A percentile compares a stretch with the other conserved stretches of the same genome.
Conservation (phyloP, 2,888 invertebrate species). For the Apotomis capreana region DNA sequence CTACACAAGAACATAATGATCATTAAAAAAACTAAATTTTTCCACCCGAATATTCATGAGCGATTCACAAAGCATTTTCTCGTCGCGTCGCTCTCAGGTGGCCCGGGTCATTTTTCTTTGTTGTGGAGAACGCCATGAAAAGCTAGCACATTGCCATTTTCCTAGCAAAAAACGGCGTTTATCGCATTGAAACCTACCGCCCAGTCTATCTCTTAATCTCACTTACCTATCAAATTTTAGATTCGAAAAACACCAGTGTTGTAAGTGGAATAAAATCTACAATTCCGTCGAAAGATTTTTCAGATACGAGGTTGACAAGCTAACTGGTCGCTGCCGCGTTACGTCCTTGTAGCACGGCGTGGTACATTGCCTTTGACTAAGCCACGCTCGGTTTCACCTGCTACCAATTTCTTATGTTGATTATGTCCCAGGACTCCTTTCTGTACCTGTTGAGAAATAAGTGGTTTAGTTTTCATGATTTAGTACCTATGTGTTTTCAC, state of each 20-base stretch:
- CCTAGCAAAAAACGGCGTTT: background rate
- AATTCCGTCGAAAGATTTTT: background rate
- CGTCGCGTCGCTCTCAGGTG: constrained; percentile 24
- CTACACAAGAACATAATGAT: no score
- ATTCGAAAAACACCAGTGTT: background rate
- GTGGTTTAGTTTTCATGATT: background rate
- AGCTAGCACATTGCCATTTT: background rate
- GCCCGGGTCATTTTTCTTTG: constrained; percentile 30
- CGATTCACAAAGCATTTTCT: constrained; percentile 26
- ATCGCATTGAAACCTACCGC: background rate
- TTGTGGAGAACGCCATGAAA: constrained; percentile 22
- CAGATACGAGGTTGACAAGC: background rate
- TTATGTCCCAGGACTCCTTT: background rate
- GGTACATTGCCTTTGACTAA: constrained; percentile 15
- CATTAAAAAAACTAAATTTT: constrained; percentile 7
- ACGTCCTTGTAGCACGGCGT: background rate
- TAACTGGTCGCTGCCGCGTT: background rate
- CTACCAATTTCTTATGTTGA: constrained; percentile 7
- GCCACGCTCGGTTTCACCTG: constrained; percentile 20
- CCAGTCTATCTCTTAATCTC: background rate
- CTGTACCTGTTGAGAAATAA: background rate
- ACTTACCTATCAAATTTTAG: background rate
- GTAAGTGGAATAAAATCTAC: background rate
- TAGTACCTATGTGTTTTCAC: no score
- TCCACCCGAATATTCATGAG: constrained; percentile 20